Conservation (phyloP, 2,888 invertebrate genomes). For the Pimpla rufipes region DNA sequence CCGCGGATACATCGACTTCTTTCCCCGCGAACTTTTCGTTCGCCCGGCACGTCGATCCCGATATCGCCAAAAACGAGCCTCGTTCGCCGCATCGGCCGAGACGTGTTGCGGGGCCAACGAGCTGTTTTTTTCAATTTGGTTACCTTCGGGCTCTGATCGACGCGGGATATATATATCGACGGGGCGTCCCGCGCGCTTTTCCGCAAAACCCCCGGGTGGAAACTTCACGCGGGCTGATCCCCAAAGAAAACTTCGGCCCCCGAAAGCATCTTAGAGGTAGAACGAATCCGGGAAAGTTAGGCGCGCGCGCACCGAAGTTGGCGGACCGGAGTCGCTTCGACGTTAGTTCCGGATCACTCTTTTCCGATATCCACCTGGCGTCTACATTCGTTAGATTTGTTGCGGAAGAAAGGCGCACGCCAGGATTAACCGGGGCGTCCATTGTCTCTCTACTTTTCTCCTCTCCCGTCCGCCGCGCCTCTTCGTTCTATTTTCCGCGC, state of each 20-base stretch:
- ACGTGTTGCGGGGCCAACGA: slow-evolving; percentile 28
- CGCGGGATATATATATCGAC: slow-evolving; percentile 24
- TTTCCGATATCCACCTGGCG: slow-evolving; percentile 38
- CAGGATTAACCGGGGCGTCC: slow-evolving; percentile 35
- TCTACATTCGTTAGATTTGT: slow-evolving; percentile 65
- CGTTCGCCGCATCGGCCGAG: too few relatives aligned
- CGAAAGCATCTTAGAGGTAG: slow-evolving; percentile 20
- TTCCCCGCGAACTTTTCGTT: background rate
- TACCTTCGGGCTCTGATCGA: slow-evolving; percentile 50
- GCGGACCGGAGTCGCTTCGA: slow-evolving; percentile 1
- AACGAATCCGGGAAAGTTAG: slow-evolving; percentile 25
- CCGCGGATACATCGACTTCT: background rate
- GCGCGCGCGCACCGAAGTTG: slow-evolving; percentile 25
- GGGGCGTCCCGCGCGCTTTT: slow-evolving; percentile 9
- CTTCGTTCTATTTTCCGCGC: slow-evolving; percentile 20
- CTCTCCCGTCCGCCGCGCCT: slow-evolving; percentile 31
- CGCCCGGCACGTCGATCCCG: slow-evolving; percentile 9
- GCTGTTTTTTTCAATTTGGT: slow-evolving; percentile 35
- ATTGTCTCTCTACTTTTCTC: slow-evolving; percentile 40
- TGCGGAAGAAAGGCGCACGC: slow-evolving; percentile 32
- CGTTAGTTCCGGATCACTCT: slow-evolving; percentile 24
- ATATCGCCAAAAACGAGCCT: slow-evolving; percentile 32
- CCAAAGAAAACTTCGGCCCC: slow-evolving; percentile 15
- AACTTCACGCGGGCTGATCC: background rate
- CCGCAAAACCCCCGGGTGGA: too few relatives aligned